Conservation (phyloP, 2,113 vertebrate species). For the Oncorhynchus keta region DNA sequence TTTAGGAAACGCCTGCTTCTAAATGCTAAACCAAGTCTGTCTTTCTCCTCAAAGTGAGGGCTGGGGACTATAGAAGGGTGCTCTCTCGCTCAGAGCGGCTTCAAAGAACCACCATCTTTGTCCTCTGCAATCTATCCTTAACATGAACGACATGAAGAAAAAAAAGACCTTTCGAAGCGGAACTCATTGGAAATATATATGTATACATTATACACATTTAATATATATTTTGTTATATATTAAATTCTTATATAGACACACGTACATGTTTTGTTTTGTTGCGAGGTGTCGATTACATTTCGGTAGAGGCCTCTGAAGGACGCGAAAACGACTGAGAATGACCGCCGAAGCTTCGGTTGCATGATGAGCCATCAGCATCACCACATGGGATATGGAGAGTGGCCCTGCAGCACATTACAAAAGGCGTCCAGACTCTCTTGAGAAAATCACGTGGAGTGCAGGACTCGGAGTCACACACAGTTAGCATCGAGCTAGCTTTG, state of each 20-base stretch:
- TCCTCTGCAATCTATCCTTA: not conserved
- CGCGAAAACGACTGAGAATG: constrained; percentile 26
- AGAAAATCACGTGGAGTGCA: constrained; percentile 62
- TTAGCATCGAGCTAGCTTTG: constrained; percentile 41
- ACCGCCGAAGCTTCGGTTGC: constrained; percentile 25
- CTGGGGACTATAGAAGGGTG: not conserved
- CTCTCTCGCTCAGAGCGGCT: not conserved
- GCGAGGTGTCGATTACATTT: constrained; percentile 70
- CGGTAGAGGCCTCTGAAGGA: constrained; percentile 37
- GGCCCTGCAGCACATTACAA: constrained; percentile 32
- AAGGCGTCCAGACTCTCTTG: constrained; percentile 47
- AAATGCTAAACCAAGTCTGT: too few relatives aligned
- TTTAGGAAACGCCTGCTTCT: constrained; percentile 10
- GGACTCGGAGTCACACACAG: constrained; percentile 41
- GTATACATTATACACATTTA: constrained; percentile 64
- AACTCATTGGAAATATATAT: constrained; percentile 39
- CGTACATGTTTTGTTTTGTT: constrained; percentile 42
- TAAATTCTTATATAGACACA: constrained; percentile 74
- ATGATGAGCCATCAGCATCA: not conserved
- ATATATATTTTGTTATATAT: constrained; percentile 78
- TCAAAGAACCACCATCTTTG: too few relatives aligned
- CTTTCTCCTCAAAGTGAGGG: not conserved
- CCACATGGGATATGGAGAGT: not conserved
- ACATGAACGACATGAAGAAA: not conserved
- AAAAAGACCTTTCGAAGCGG: constrained; percentile 22